A percentile compares a stretch with the other conserved stretches of the same genome.
Conservation (phyloP, 2,797 vertebrate genomes). For the Ctenopoma kingsleyae region DNA sequence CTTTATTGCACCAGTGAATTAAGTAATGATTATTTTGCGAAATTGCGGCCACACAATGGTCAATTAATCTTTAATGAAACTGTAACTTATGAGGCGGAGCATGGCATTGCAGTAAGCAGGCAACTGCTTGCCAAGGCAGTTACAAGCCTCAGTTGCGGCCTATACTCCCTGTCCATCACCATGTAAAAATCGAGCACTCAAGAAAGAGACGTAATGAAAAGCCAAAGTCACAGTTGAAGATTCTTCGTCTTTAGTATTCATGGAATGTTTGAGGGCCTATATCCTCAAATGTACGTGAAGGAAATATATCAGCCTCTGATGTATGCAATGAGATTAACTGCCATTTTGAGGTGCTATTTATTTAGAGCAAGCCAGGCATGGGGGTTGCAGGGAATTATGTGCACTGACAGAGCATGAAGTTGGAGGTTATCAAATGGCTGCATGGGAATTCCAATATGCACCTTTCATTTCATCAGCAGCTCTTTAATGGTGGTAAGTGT, state of each 20-base stretch:
- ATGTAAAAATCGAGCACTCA: slow-evolving; percentile 66
- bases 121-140: slow-evolving; percentile 75
- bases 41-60: slow-evolving; percentile 84
- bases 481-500: slow-evolving; percentile 61
- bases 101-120: slow-evolving; percentile 72
- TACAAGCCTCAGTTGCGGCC: slow-evolving; percentile 74
- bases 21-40: slow-evolving; percentile 87
- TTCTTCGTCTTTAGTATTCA: slow-evolving; percentile 68
- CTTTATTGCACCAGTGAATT: slow-evolving; percentile 83
- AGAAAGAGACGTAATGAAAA: slow-evolving; percentile 64
- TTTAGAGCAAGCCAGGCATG: slow-evolving; percentile 65
- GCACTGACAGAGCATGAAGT: slow-evolving; percentile 78
- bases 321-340: slow-evolving; percentile 69
- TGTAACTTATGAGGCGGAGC: slow-evolving; percentile 81
- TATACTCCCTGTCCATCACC: slow-evolving; percentile 67
- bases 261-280: slow-evolving; percentile 39
- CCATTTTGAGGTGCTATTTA: slow-evolving; percentile 73
- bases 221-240: slow-evolving; percentile 59
- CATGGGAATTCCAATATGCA: slow-evolving; percentile 65
- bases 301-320: slow-evolving; percentile 64
- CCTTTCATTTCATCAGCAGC: slow-evolving; percentile 66
- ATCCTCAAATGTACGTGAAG: slow-evolving; percentile 52
- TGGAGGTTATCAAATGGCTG: slow-evolving; percentile 74
- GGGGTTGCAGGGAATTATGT: slow-evolving; percentile 71
- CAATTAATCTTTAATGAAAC: slow-evolving; percentile 87